A percentile compares a stretch with the other conserved stretches of the same genome.
phyloP scores from a whole-genome alignment of 1,140 invertebrate species.

The Uloborus diversus region DNA sequence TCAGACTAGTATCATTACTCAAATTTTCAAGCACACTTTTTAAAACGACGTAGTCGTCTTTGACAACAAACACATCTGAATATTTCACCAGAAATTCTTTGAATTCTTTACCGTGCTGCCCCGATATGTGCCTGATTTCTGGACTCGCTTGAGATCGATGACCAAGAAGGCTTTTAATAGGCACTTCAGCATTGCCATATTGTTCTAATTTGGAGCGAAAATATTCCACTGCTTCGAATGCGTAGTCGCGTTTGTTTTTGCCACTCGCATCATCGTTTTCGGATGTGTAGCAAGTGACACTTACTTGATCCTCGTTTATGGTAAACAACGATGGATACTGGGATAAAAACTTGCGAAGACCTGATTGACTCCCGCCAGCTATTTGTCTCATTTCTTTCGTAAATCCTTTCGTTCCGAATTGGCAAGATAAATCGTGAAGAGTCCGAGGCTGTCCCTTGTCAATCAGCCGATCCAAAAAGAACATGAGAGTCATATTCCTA shows the following conservation, averaged over 20 bases:
- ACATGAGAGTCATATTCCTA: conserved; percentile 91
- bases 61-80: conserved; percentile 85
- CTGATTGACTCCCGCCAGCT: conserved; percentile 91
- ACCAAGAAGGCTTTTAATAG: conserved; percentile 90
- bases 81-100: conserved; percentile 87
- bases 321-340: conserved; percentile 92
- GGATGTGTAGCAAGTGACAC: conserved; percentile 48
- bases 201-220: conserved; percentile 74
- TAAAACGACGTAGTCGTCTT: conserved; percentile 83
- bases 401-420: conserved; percentile 95
- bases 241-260: conserved; percentile 75
- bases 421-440: conserved; percentile 94
- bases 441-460: conserved; percentile 91
- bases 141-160: conserved; percentile 84
- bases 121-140: conserved; percentile 93
- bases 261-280: conserved; percentile 35
- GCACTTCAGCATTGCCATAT: conserved; percentile 69
- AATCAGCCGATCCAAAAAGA: conserved; percentile 93
- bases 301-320: conserved; percentile 91
- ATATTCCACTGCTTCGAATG: conserved; percentile 92
- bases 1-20: conserved; percentile 66
- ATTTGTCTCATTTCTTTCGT: conserved; percentile 88
- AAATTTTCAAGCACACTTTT: conserved; percentile 73
- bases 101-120: conserved; percentile 93
- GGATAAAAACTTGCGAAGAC: conserved; percentile 84